Conservation (phyloP, 2,888 invertebrate genomes). For the Incurvaria masculella region DNA sequence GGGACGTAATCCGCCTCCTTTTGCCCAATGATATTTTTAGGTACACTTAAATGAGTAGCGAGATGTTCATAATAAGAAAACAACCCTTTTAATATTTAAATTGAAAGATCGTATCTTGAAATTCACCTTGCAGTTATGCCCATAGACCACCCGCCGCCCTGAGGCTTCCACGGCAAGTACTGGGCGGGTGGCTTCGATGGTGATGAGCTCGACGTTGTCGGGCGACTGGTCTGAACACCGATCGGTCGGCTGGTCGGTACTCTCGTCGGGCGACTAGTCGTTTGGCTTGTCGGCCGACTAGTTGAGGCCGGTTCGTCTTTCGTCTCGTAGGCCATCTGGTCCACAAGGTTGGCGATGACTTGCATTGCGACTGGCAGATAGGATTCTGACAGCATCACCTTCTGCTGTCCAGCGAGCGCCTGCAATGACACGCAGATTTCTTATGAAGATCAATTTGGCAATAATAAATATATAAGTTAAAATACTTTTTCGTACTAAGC, state of each 20-base stretch:
- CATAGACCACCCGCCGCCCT: neutral
- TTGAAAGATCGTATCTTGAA: no score
- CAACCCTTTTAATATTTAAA: no score
- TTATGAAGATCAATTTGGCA: neutral
- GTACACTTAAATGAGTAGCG: no score
- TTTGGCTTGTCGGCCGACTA: neutral
- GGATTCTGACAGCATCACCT: constrained; percentile 55
- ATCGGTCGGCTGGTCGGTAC: constrained; percentile 25
- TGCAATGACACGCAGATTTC: constrained; percentile 23
- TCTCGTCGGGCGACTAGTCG: constrained; percentile 17
- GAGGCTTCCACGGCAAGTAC: neutral
- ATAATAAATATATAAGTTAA: neutral
- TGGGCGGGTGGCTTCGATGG: neutral
- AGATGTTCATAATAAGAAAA: no score
- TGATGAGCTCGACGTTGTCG: constrained; percentile 2
- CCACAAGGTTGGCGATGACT: constrained; percentile 59
- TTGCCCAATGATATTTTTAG: no score
- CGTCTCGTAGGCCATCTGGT: constrained; percentile 58
- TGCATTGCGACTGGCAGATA: constrained; percentile 69
- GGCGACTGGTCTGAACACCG: constrained; percentile 16
- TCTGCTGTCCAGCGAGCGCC: constrained; percentile 39
- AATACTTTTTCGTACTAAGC: no score
- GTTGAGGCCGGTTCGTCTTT: constrained; percentile 20
- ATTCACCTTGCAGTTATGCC: neutral
- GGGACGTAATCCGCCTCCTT: no score